Base-by-base conservation (phyloP, 2,888 invertebrate genomes). In the Campoplex capitator region DNA sequence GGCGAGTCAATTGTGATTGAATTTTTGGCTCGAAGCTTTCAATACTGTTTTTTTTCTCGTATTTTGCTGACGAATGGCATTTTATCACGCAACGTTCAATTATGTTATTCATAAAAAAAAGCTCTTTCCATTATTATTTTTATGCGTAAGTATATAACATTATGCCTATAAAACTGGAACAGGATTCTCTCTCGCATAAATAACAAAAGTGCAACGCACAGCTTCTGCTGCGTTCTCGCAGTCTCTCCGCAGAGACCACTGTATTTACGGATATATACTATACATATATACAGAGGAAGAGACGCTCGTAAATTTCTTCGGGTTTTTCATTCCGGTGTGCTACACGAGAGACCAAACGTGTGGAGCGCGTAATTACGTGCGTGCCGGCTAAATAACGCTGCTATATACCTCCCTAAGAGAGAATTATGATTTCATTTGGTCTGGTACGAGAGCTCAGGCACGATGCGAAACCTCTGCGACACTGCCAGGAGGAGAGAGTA, bases 341-440 rank as follows among this genome's bases (percentile, higher is more conserved):
- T 56, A 65, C 67, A 42, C 67, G 68, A 75, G 68, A 75, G 85
- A 81, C 54, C 65, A 65, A 85, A 85, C 81, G 85, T 85, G 85
- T 56, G 54, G 62, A 85, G 81, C 85, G 76, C 83, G 89, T 87
- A 88, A 89, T 89, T 89, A 89, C 88, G 87, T 87, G 89, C 88
- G 87, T 89, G 88, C 87, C 71, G 85, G 87, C 84, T 88, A 89
- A 89, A 89, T 88, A 88, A 89, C 87, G 85, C 87, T 35, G 54
- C 45, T 54, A 54, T 54, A 54, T 62, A 68, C 75, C 88, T 82
- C 84, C 89, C 88, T 89, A 88, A 89, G 88, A 84, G 87, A 89
- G 88, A 89, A 89, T 89, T 89, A 89, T 89, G 89, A 89, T 89
- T 89, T 89, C 88, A 89, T 89, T 89, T 86, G 84, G 87, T 84